Evolutionary conservation across 2,888 invertebrate genomes (phyloP).

Genomic region (Antitype chi): DNA sequence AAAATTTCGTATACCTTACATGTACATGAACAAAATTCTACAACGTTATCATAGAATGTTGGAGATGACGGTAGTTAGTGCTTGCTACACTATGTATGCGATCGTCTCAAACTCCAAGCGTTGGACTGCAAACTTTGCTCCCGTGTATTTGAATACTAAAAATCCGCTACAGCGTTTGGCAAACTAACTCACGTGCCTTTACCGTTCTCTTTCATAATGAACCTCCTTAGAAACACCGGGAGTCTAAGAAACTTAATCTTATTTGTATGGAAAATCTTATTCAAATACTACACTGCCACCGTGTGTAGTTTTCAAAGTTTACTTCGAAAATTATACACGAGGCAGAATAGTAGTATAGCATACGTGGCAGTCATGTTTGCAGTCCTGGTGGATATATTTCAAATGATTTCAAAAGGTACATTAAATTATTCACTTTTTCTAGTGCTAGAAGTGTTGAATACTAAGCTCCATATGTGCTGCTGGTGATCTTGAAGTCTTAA

Average conservation of each 20-base stretch:
- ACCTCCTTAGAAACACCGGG: constrained; percentile 21
- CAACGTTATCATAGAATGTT: background rate
- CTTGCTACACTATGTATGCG: background rate
- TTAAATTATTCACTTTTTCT: constrained; percentile 15
- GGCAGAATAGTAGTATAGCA: too few relatives aligned
- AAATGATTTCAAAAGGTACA: background rate
- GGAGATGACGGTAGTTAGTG: too few relatives aligned
- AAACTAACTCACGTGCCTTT: constrained; percentile 52
- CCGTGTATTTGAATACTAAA: constrained; percentile 41
- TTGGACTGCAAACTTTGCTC: constrained; percentile 29
- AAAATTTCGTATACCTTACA: too few relatives aligned
- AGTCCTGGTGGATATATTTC: background rate
- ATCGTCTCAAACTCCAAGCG: constrained; percentile 7
- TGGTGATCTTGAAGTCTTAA: background rate
- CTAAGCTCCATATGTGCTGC: background rate
- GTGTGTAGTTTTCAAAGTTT: background rate
- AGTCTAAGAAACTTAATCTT: constrained; percentile 28
- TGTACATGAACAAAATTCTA: background rate
- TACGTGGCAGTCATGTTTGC: constrained; percentile 6
- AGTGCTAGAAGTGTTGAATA: background rate
- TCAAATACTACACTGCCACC: constrained; percentile 26
- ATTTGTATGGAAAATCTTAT: constrained; percentile 31
- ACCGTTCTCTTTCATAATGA: constrained; percentile 38
- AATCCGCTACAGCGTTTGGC: constrained; percentile 29
- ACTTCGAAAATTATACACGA: constrained; percentile 12